Percentiles rank a stretch among this genome's conserved stretches.
Conservation (phyloP, 2,113 vertebrate species). For the Poecilia latipinna region DNA sequence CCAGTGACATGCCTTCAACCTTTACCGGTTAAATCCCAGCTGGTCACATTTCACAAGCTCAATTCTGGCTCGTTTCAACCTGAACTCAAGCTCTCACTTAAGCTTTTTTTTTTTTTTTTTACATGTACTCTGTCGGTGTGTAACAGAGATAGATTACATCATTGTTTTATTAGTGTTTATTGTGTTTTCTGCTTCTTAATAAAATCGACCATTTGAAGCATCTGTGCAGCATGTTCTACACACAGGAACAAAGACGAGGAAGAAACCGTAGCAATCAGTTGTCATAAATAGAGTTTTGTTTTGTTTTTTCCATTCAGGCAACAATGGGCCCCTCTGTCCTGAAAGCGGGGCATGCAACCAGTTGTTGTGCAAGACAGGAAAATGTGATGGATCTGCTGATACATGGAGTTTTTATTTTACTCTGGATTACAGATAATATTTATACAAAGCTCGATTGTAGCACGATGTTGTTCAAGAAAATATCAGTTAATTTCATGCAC, state of each 20-base stretch:
- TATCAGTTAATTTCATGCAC: too few species aligned
- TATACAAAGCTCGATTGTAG: constrained; percentile 69
- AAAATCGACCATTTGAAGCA: too few species aligned
- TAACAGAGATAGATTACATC: too few species aligned
- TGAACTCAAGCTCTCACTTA: not conserved
- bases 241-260: not conserved
- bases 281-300: not conserved
- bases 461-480: too few species aligned
- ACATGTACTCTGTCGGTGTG: too few species aligned
- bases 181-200: too few species aligned
- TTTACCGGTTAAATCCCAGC: not conserved
- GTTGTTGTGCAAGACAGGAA: constrained; percentile 72
- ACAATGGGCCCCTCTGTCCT: constrained; percentile 75
- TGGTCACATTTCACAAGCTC: not conserved
- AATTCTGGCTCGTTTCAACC: too few species aligned
- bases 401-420: constrained; percentile 69
- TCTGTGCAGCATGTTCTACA: not conserved
- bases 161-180: too few species aligned
- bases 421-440: constrained; percentile 47
- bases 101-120: too few species aligned
- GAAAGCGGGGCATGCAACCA: constrained; percentile 56
- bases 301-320: constrained; percentile 62
- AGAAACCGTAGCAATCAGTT: not conserved
- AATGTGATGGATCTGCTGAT: constrained; percentile 78
- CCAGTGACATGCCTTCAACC: not conserved